These are phyloP conservation scores for Molothrus aeneus DNA, from an alignment of 2,797 vertebrate species.

Conservation along the genomic window DNA sequence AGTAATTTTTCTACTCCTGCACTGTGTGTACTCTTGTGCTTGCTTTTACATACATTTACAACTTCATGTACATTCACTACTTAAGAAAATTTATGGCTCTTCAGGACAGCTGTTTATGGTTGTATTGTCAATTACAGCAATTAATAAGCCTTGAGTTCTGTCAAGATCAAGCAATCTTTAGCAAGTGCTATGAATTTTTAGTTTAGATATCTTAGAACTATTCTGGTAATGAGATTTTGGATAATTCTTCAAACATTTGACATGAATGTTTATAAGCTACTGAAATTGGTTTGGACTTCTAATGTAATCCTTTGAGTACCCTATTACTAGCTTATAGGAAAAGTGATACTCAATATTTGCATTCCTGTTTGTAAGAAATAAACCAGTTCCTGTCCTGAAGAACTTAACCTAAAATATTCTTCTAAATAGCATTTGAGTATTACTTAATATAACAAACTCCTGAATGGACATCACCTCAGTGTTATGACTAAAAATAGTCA, in stretches of 20 bases:
- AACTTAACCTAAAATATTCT: background rate
- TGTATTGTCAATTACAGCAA: background rate
- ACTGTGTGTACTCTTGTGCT: background rate
- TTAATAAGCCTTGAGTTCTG: background rate
- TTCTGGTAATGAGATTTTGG: background rate
- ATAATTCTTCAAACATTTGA: background rate
- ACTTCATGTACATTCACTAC: background rate
- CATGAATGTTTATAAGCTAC: background rate
- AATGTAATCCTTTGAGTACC: background rate
- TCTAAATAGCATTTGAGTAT: background rate
- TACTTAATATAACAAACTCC: background rate
- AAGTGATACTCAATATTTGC: background rate
- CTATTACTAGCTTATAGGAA: background rate
- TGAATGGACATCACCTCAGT: background rate
- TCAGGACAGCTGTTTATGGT: background rate
- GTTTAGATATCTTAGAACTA: background rate
- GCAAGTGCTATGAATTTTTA: background rate
- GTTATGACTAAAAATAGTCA: background rate
- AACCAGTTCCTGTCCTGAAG: background rate
- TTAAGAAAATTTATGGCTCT: background rate
- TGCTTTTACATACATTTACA: background rate
- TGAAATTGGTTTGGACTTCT: background rate
- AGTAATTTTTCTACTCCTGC: background rate
- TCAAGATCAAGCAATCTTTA: background rate
- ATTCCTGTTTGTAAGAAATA: background rate